These are phyloP conservation scores for Paradoxurus hermaphroditus DNA, from an alignment of 2,113 vertebrate species.

Conservation along the genomic window DNA sequence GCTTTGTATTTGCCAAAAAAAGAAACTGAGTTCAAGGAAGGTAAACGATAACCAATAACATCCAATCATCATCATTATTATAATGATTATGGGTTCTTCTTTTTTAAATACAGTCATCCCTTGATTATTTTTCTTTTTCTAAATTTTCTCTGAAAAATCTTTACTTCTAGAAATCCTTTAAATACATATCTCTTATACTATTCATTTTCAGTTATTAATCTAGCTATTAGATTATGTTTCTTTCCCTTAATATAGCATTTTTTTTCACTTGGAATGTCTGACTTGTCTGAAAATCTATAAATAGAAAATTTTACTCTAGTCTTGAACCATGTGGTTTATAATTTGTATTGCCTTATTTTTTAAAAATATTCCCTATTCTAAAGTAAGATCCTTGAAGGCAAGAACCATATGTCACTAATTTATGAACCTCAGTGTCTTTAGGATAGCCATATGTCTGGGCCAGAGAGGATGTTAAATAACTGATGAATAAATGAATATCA, in stretches of 20 bases:
- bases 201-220: neutral
- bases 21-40: neutral
- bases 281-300: constrained; percentile 48
- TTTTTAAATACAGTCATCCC: neutral
- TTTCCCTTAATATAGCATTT: constrained; percentile 8
- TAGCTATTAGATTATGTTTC: constrained; percentile 26
- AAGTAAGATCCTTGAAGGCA: neutral
- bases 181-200: neutral
- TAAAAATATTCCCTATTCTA: neutral
- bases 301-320: constrained; percentile 30
- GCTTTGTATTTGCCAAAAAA: constrained; percentile 22
- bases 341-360: neutral
- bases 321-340: neutral
- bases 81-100: neutral
- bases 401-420: neutral
- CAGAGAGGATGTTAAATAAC: constrained; percentile 13
- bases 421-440: neutral
- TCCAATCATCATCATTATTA: constrained; percentile 1
- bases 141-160: constrained; percentile 37
- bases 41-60: neutral
- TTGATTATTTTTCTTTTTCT: constrained; percentile 38
- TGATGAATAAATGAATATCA: constrained; percentile 30
- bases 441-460: neutral
- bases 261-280: constrained; percentile 32
- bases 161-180: neutral